These are phyloP conservation scores for Abramis brama DNA, from an alignment of 2,113 vertebrate genomes.

Conservation along the genomic window DNA sequence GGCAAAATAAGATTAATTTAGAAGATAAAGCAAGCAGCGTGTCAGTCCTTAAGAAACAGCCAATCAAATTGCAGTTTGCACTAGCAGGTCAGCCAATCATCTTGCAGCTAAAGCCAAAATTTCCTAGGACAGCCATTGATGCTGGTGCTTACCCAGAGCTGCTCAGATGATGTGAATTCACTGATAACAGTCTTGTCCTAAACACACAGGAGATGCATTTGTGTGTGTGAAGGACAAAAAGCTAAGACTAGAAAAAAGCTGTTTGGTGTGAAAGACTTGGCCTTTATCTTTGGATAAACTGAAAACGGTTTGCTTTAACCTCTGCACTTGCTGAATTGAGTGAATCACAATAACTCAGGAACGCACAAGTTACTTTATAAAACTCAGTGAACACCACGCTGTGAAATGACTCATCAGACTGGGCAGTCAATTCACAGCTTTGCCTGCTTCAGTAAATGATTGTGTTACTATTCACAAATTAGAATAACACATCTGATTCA, in stretches of 20 bases:
- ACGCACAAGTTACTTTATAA: neutral
- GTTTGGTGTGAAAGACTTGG: neutral
- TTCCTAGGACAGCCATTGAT: neutral
- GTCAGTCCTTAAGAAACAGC: neutral
- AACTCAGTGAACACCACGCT: neutral
- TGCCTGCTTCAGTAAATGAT: neutral
- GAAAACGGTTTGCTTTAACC: neutral
- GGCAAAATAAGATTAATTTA: neutral
- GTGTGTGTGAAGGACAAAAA: neutral
- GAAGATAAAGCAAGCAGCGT: neutral
- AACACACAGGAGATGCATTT: constrained; percentile 72
- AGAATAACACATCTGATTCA: neutral
- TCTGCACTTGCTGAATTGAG: neutral
- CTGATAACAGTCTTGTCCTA: constrained; percentile 83
- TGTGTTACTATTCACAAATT: constrained; percentile 9
- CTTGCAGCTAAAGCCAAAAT: constrained; percentile 11
- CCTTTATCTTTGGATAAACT: neutral
- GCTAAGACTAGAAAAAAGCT: neutral
- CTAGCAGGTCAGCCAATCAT: neutral
- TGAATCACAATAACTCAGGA: neutral
- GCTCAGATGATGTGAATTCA: constrained; percentile 81
- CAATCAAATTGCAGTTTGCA: constrained; percentile 31
- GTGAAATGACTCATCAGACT: constrained; percentile 13
- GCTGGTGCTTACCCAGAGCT: constrained; percentile 86
- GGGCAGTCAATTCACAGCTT: neutral